phyloP scores from a whole-genome alignment of 2,888 invertebrate genomes.

The Agrotis puta region DNA sequence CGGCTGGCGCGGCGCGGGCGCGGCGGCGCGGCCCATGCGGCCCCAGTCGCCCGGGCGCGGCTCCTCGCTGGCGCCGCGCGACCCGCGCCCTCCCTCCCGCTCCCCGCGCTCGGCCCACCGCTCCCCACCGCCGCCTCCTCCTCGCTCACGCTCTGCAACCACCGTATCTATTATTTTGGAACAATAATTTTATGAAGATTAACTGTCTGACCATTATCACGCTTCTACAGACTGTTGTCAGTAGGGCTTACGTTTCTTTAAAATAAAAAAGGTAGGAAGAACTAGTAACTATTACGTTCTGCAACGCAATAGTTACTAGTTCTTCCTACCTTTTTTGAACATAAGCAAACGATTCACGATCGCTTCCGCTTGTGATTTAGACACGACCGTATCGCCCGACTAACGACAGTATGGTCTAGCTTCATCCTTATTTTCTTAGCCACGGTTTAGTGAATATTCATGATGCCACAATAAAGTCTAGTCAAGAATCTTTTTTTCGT shows the following conservation, averaged over 20 bases:
- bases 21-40: slow-evolving; percentile 77
- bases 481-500: no score
- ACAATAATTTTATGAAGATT: slow-evolving; percentile 7
- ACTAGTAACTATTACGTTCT: no score
- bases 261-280: no score
- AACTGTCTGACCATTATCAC: neutral
- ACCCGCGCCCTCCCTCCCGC: slow-evolving; percentile 71
- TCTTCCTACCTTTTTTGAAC: no score
- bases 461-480: neutral
- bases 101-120: slow-evolving; percentile 74
- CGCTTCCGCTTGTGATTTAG: neutral
- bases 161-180: slow-evolving; percentile 52
- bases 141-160: slow-evolving; percentile 72
- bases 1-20: slow-evolving; percentile 75
- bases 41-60: slow-evolving; percentile 79
- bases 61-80: slow-evolving; percentile 81
- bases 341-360: no score
- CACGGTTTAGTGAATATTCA: slow-evolving; percentile 20
- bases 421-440: neutral
- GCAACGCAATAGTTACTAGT: neutral
- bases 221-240: neutral
- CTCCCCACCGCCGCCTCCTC: slow-evolving; percentile 80
- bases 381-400: neutral
- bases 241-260: neutral
- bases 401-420: slow-evolving; percentile 1